These are phyloP conservation scores for Cantharis rufa DNA, from an alignment of 2,888 invertebrate genomes.

Conservation along the genomic window DNA sequence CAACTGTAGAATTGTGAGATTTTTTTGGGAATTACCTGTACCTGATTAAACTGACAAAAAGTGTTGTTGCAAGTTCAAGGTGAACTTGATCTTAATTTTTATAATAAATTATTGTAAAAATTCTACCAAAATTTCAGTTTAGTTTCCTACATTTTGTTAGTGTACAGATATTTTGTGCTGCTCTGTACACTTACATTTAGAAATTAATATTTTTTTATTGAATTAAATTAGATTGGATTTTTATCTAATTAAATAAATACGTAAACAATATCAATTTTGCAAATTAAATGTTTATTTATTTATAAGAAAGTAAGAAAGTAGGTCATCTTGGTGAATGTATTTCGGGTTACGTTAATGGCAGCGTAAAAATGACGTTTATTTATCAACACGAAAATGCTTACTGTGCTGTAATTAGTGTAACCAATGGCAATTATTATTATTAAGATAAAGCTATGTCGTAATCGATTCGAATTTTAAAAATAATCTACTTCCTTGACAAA, in stretches of 20 bases:
- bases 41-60: neutral
- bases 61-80: neutral
- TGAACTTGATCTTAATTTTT: too few species aligned
- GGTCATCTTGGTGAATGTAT: neutral
- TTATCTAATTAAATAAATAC: neutral
- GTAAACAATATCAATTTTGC: neutral
- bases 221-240: neutral
- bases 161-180: neutral
- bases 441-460: neutral
- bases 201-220: neutral
- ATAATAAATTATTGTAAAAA: neutral
- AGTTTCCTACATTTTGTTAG: neutral
- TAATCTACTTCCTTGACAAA: neutral
- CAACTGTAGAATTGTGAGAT: too few species aligned
- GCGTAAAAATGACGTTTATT: neutral
- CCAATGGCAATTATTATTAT: neutral
- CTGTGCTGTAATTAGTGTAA: neutral
- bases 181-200: neutral
- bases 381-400: neutral
- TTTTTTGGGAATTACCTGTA: too few species aligned
- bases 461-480: neutral
- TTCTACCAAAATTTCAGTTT: too few species aligned
- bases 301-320: neutral
- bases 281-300: neutral
- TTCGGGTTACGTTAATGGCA: neutral